Conservation (phyloP, 2,113 vertebrate species). For the Azemiops feae region DNA sequence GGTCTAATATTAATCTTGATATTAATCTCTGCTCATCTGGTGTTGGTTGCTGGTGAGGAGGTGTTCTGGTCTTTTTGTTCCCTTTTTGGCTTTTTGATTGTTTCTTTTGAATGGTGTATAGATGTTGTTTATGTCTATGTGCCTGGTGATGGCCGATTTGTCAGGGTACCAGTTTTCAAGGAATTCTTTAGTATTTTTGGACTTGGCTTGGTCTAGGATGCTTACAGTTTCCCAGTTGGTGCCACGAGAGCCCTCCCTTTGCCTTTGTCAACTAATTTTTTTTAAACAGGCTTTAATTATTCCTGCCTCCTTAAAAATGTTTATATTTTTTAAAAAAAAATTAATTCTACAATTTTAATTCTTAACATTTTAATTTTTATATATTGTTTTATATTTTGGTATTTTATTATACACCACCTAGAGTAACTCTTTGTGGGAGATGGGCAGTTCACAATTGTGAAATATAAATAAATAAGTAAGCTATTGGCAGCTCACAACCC, state of each 20-base stretch:
- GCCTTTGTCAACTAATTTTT: not conserved
- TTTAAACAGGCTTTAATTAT: not conserved
- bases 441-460: not conserved
- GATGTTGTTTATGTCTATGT: not conserved
- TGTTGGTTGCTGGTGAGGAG: not conserved
- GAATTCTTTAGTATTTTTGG: not conserved
- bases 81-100: not conserved
- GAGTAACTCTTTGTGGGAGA: not conserved
- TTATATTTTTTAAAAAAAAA: not conserved
- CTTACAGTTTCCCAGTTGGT: not conserved
- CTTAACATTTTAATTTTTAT: not conserved
- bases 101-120: not conserved
- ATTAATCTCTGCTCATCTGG: not conserved
- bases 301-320: not conserved
- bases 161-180: not conserved
- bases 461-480: not conserved
- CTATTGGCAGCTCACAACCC: not conserved
- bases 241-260: not conserved
- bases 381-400: not conserved
- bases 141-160: not conserved
- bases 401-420: not conserved
- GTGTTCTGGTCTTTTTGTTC: not conserved
- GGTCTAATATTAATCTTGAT: not conserved
- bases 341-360: not conserved
- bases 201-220: not conserved